Conservation (phyloP, 2,113 vertebrate species). For the Protobothrops mucrosquamatus region DNA sequence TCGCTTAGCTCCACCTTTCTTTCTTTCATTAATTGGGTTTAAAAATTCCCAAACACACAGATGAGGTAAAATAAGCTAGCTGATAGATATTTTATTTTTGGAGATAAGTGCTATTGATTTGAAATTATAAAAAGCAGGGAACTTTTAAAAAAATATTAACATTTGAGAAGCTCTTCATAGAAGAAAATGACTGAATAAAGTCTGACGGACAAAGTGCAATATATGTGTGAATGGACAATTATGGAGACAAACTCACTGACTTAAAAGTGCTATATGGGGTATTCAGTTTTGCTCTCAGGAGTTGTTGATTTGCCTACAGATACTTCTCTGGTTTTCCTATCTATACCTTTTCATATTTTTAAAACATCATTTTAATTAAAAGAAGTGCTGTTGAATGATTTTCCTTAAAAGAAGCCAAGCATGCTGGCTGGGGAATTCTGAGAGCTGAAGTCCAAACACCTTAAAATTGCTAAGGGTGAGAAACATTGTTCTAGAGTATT, state of each 20-base stretch:
- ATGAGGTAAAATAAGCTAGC: slow-evolving; percentile 51
- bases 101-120: slow-evolving; percentile 36
- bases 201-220: neutral
- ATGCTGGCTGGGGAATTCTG: neutral
- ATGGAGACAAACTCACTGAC: neutral
- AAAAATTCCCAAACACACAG: slow-evolving; percentile 34
- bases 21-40: slow-evolving; percentile 34
- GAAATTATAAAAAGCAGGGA: neutral
- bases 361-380: neutral
- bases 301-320: neutral
- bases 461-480: neutral
- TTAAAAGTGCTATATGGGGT: neutral
- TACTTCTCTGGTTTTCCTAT: neutral
- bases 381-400: neutral
- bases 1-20: slow-evolving; percentile 47
- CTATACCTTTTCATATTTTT: neutral
- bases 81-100: slow-evolving; percentile 33
- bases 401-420: neutral
- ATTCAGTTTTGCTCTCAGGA: neutral
- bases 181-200: neutral
- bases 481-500: neutral
- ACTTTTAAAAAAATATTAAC: neutral
- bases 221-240: neutral
- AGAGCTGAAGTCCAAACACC: neutral
- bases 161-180: neutral